Evolutionary conservation across 1,140 invertebrate species (phyloP), one percentile per base, ranked within the genome.

Genomic region (Zeugodacus cucurbitae): DNA sequence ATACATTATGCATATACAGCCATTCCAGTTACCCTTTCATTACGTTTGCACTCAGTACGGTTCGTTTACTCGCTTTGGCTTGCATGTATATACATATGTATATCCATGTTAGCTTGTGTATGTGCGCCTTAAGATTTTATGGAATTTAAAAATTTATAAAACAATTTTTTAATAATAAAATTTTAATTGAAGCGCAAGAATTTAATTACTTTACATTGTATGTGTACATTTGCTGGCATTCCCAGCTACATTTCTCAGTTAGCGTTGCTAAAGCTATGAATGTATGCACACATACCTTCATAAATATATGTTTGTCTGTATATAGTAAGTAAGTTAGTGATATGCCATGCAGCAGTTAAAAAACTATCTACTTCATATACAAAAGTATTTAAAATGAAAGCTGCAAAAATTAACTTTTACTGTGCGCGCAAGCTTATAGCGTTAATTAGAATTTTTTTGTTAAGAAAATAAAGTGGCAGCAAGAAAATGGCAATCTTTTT

Each of bases 101-200:
- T 41, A 3, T 14, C 29, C 5, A 2, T 26, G 8, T 26, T 2
- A 26, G 26, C n/a, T 5, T 64, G 8, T n/a, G 17, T 29, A 26
- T 67, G 32, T 26, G 59, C 11, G 34, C 20, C 14, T 54, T 54
- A 44, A 34, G 62, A 67, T 74, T 37, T 82, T 82, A 82, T 82
- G 74, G 74, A 82, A 82, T 82, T 82, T 82, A 48, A 82, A 82
- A 82, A 48, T 82, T 82, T 82, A 82, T 82, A 82, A 82, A 82
- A 82, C 74, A 82, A 82, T 82, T 82, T 82, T 82, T 82, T 82
- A 82, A 82, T 91, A 91, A 92, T 92, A 92, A 92, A 90, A 92
- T 92, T 92, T 92, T 92, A 92, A 92, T 92, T 92, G 91, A 92
- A 89, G 91, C 91, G 90, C 91, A 92, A 90, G 90, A 92, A 92